Evolutionary conservation across 2,797 vertebrate genomes (phyloP), one percentile per base, ranked within the genome.

Genomic region (Paguma larvata): DNA sequence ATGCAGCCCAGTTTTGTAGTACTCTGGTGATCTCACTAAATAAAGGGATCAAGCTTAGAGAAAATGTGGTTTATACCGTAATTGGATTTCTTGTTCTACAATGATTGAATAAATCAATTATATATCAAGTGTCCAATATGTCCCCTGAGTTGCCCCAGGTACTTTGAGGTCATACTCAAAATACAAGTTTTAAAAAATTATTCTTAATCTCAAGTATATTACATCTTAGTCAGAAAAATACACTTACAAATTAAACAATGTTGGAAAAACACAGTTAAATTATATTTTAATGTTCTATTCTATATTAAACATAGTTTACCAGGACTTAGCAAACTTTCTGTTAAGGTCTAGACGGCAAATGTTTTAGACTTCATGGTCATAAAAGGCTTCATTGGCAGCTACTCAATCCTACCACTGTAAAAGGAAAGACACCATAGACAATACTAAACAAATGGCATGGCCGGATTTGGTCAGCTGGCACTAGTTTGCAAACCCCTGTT

Each of bases 31-130:
- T 91, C 51, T 95, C 44, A 34, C n/a, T 67, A 53, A 46, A 89
- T 85, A 92, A 97, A 91, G 25, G 48, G 78, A 95, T 92, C 62
- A 94, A 88, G 48, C 53, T 96, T 84, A 82, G 65, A 94, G 16
- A 44, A 93, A 95, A 78, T 92, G 15, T n/a, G 88, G 41, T 88
- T 95, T 62, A 80, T 89, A 56, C 53, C 12, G 72, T 78, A 94
- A 89, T 84, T 89, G 68, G 18, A 94, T 97, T 94, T 95, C 53
- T 82, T 92, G 19, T 59, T 96, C 30, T 92, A 16, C 13, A 92
- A 19, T 85, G 30, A 94, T 85, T 88, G 97, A 84, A 95, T 87
- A 82, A 79, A 95, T 95, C 16, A 48, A 34, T 88, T 85, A 87
- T 68, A 13, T 38, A 87, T 68, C 46, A 83, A 67, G 44, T 80